Base-by-base conservation (phyloP, 2,888 invertebrate genomes). In the Hanleya hanleyi region DNA sequence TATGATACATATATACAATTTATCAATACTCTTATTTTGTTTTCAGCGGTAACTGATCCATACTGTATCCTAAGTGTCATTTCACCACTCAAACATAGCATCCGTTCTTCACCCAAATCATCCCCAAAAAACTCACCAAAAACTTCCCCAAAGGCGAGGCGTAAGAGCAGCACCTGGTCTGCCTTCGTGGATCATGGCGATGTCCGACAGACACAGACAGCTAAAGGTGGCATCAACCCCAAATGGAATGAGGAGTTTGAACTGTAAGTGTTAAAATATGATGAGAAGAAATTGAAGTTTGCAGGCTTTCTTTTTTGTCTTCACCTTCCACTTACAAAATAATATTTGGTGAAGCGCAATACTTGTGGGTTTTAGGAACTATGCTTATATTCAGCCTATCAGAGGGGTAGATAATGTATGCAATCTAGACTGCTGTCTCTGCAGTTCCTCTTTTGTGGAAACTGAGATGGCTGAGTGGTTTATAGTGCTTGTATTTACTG, bases 181-280 rank as follows among this genome's bases (percentile, higher is more conserved):
- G 47, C 22, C 15, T 22, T 15, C 29, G 12, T 32, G 49, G 77
- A 74, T 22, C 57, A 61, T 38, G 33, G 49, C 0, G 81, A 79
- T 12, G 76, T 83, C 12, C 68, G 78, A 36, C 71, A 79, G 35
- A 83, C 87, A 1, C 82, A 81, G 22, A 77, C 83, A 3, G 76
- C 81, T 6, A 82, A 81, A 65, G 75, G 79, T n/a, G 79, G 80
- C 0, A 71, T 78, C 1, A 74, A 83, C 18, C 86, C 86, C 0
- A 82, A 83, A 64, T 88, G 87, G 87, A 85, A 87, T 72, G 87
- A 88, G 70, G 81, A 84, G 65, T 86, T 87, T 76, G 74, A 77
- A 37, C 49, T 88, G 88, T 87, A 79, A 82, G 85, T 79, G 33
- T n/a, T n/a, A n/a, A n/a, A n/a, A n/a, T n/a, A n/a, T n/a, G n/a